phyloP scores from a whole-genome alignment of 2,888 invertebrate genomes.

The Zelleria hepariella region DNA sequence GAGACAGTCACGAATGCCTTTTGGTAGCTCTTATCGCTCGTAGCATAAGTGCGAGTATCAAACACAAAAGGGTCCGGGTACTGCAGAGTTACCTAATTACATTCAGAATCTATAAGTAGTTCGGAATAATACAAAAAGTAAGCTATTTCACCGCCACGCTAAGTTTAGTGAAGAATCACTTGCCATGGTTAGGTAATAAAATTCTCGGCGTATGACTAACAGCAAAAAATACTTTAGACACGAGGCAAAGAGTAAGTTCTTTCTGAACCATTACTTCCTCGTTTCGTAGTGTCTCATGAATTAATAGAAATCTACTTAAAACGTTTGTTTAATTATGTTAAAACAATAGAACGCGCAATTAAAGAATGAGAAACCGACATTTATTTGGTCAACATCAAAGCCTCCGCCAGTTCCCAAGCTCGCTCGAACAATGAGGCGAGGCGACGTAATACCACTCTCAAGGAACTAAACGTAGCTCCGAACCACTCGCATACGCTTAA shows the following conservation, averaged over 20 bases:
- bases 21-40: too few species aligned
- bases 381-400: conserved; percentile 49
- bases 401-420: conserved; percentile 44
- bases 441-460: conserved; percentile 7
- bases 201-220: not conserved
- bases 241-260: conserved; percentile 20
- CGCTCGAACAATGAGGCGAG: conserved; percentile 28
- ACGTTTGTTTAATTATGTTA: conserved; percentile 52
- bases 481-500: not conserved
- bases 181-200: not conserved
- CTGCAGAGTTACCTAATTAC: too few species aligned
- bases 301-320: conserved; percentile 56
- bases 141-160: not conserved
- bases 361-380: conserved; percentile 60
- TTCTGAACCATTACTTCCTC: conserved; percentile 10
- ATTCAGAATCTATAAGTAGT: not conserved
- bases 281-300: conserved; percentile 39
- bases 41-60: too few species aligned
- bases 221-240: conserved; percentile 12
- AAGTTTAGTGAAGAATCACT: not conserved
- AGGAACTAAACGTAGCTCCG: not conserved
- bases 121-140: not conserved
- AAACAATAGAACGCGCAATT: conserved; percentile 62
- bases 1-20: too few species aligned
- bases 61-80: too few species aligned